These are phyloP conservation scores for Lethrus apterus DNA, from an alignment of 1,140 invertebrate species.

Conservation along the genomic window DNA sequence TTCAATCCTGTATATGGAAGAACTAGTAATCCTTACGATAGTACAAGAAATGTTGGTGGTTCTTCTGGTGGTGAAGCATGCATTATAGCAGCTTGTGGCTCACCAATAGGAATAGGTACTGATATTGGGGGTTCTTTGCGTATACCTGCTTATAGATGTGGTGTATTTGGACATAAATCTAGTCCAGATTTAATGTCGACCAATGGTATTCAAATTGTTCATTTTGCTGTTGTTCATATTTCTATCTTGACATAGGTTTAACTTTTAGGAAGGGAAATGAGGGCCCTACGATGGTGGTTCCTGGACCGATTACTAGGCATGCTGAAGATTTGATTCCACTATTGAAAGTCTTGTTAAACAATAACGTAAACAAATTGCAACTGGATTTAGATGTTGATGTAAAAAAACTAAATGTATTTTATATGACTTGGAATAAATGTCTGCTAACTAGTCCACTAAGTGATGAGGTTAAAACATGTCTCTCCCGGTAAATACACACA, in stretches of 20 bases:
- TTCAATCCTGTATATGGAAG: slow-evolving; percentile 85
- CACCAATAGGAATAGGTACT: slow-evolving; percentile 41
- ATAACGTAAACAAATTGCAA: slow-evolving; percentile 42
- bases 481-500: too few species aligned
- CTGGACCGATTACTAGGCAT: slow-evolving; percentile 73
- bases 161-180: slow-evolving; percentile 88
- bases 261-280: slow-evolving; percentile 53
- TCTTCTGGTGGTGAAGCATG: slow-evolving; percentile 75
- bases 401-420: slow-evolving; percentile 67
- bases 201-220: too few species aligned
- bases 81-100: slow-evolving; percentile 51
- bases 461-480: background rate
- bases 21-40: slow-evolving; percentile 87
- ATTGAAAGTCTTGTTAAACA: slow-evolving; percentile 54
- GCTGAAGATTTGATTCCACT: slow-evolving; percentile 67
- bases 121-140: slow-evolving; percentile 95
- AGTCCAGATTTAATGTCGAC: slow-evolving; percentile 42
- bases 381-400: slow-evolving; percentile 52
- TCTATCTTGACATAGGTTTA: slow-evolving; percentile 42
- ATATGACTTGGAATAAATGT: slow-evolving; percentile 66
- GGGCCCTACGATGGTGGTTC: slow-evolving; percentile 54
- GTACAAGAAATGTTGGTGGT: slow-evolving; percentile 71
- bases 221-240: slow-evolving; percentile 3
- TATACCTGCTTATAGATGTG: slow-evolving; percentile 92
- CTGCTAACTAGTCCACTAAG: slow-evolving; percentile 59